These are phyloP conservation scores for Uria lomvia DNA, from an alignment of 2,113 vertebrate genomes.

Conservation along the genomic window DNA sequence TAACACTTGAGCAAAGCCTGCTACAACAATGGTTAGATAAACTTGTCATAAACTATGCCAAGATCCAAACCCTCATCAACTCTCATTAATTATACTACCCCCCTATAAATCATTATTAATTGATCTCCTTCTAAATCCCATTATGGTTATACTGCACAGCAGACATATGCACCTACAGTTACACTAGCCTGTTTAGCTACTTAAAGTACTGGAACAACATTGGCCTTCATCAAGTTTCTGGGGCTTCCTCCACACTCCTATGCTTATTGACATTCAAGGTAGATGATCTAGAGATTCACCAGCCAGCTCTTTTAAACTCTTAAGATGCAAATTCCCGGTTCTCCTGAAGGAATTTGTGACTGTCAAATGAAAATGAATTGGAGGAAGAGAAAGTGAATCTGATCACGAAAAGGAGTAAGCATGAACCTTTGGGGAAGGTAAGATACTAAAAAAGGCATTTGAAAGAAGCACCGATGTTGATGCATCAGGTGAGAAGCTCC, in stretches of 20 bases:
- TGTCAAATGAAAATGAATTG: background rate
- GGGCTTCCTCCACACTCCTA: background rate
- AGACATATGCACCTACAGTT: background rate
- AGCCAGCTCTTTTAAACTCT: background rate
- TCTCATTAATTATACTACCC: background rate
- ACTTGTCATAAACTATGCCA: background rate
- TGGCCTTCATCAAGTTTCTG: background rate
- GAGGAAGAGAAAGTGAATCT: background rate
- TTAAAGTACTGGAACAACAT: background rate
- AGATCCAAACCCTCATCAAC: background rate
- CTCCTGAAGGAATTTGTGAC: background rate
- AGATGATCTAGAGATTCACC: background rate
- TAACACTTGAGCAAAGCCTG: background rate
- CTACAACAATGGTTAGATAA: background rate
- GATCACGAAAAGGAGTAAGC: background rate
- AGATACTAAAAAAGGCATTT: background rate
- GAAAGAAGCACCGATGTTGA: background rate
- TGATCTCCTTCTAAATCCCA: background rate
- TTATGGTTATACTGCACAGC: background rate
- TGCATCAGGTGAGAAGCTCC: background rate
- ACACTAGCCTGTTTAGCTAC: background rate
- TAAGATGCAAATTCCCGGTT: background rate
- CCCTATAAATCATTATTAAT: background rate
- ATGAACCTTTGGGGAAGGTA: background rate
- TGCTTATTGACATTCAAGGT: background rate